Evolutionary conservation across 1,140 invertebrate species (phyloP), one percentile per base, ranked within the genome.

Genomic region (Bombus balteatus): DNA sequence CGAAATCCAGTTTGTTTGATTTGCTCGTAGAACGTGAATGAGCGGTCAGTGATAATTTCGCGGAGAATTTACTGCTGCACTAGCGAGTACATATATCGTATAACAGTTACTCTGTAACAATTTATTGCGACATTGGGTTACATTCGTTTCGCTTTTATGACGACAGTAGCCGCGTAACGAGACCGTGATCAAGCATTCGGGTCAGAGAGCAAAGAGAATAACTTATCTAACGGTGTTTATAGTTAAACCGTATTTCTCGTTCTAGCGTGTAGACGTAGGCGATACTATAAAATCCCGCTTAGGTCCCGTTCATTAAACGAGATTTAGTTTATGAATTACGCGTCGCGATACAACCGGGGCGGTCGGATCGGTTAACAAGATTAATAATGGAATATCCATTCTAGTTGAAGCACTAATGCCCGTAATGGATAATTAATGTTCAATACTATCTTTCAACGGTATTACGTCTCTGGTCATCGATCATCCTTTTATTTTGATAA

Each of bases 81-180:
- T 1, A 10, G 62, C 47, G 28, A 68, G 62, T 53, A 53, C 47
- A 22, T 53, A 53, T 53, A 83, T 85, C 76, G 76, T 79, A 70
- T 81, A 81, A 85, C 83, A 65, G 77, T 85, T 79, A 72, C 41
- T 39, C 47, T 53, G 47, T 81, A 65, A 85, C 83, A 80, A 85
- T 85, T 85, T 85, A 85, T 85, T 85, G 70, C 83, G 83, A 85
- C 83, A 85, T 71, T 79, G 53, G 53, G 68, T 73, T 85, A 73
- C 53, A 85, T 85, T 85, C 83, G 83, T 81, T 85, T 81, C 76
- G 82, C 74, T 83, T 83, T 78, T 83, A 83, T 53, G 82, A 83
- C 82, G 82, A 83, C 82, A 70, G 82, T 83, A 83, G 82, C 82
- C 74, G 82, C 65, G 82, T 83, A 83, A 83, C 82, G 82, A 83